phyloP scores from a whole-genome alignment of 2,888 invertebrate genomes.

The Rutpela maculata region DNA sequence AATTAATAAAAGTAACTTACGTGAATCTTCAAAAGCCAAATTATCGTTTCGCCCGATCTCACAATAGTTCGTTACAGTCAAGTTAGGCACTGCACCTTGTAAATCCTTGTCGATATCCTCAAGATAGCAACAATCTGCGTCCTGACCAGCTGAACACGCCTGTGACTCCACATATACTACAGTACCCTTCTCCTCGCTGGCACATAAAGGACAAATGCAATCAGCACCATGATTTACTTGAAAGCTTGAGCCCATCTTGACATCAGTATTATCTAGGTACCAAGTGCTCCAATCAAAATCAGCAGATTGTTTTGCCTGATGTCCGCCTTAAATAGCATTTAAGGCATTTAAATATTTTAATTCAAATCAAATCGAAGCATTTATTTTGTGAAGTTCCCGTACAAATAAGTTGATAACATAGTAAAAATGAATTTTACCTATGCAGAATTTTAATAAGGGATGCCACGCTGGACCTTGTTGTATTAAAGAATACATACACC shows the following conservation, averaged over 20 bases:
- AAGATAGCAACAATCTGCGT: background rate
- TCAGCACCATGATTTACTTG: background rate
- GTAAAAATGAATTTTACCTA: too few relatives aligned
- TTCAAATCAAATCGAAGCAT: too few relatives aligned
- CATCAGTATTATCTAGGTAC: background rate
- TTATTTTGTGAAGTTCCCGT: too few relatives aligned
- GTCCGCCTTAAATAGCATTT: background rate
- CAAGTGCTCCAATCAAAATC: background rate
- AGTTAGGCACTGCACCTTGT: background rate
- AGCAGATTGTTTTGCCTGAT: background rate
- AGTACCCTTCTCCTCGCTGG: background rate
- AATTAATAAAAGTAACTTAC: background rate
- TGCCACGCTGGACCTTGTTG: too few relatives aligned
- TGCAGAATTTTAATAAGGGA: too few relatives aligned
- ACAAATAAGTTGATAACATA: too few relatives aligned
- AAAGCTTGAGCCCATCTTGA: background rate
- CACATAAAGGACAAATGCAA: background rate
- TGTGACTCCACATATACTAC: background rate
- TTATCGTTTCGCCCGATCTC: background rate
- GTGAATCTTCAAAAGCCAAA: background rate
- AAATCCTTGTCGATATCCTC: background rate
- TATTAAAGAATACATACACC: too few relatives aligned
- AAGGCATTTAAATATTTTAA: too few relatives aligned
- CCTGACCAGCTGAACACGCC: background rate
- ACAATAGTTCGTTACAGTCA: background rate